These are phyloP conservation scores for Eilema sororculum DNA, from an alignment of 2,888 invertebrate species.

Conservation along the genomic window DNA sequence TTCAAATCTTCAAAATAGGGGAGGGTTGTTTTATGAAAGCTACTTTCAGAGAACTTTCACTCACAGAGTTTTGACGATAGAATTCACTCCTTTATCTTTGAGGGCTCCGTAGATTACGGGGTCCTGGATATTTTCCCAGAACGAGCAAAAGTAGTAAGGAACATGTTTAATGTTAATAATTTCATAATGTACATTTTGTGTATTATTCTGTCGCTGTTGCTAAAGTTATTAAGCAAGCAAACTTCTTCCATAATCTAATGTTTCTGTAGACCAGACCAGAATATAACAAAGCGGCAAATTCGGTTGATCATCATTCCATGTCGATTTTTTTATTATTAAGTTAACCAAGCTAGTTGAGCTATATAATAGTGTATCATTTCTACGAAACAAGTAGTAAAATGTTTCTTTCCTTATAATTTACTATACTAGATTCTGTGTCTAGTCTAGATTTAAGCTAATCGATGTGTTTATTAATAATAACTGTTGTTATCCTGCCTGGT, in stretches of 20 bases:
- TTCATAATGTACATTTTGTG: no score
- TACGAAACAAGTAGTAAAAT: not conserved
- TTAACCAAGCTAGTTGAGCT: not conserved
- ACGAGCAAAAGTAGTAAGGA: no score
- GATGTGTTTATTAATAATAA: conserved; percentile 52
- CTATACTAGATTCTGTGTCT: conserved; percentile 43
- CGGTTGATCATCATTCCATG: not conserved
- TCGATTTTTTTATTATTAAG: not conserved
- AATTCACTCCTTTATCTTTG: no score
- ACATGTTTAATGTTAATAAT: not conserved
- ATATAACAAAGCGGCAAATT: not conserved
- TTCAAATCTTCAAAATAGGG: no score
- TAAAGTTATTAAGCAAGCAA: no score
- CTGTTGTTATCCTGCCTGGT: conserved; percentile 78
- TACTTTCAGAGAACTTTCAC: no score
- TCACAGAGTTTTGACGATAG: no score
- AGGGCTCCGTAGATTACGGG: no score
- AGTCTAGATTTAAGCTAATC: conserved; percentile 48
- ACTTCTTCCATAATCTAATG: not conserved
- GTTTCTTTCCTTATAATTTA: conserved; percentile 28
- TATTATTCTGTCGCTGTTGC: no score
- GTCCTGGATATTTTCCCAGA: no score
- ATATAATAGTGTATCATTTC: conserved; percentile 7
- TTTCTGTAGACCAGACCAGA: not conserved
- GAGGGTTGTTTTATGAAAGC: no score